phyloP scores from a whole-genome alignment of 2,797 vertebrate species.

The Chaunax sp. region DNA sequence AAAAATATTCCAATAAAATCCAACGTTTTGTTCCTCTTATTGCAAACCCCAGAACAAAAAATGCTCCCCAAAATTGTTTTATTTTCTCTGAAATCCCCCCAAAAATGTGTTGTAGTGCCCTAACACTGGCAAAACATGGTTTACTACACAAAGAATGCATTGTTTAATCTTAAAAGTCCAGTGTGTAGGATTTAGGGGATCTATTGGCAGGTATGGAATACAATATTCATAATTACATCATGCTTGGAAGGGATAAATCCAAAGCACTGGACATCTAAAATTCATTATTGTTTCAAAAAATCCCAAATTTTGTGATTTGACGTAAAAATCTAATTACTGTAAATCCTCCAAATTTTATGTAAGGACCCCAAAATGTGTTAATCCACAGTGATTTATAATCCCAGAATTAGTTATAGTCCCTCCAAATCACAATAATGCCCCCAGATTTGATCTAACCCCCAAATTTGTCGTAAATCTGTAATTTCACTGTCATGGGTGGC shows the following conservation, averaged over 20 bases:
- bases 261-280: not conserved
- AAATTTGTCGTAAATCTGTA: not conserved
- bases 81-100: not conserved
- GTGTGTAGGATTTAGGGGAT: too few species aligned
- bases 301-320: not conserved
- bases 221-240: not conserved
- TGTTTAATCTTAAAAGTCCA: not conserved
- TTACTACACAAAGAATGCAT: too few species aligned
- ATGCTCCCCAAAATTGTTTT: not conserved
- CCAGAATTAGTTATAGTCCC: not conserved
- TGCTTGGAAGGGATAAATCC: too few species aligned
- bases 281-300: not conserved
- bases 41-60: not conserved
- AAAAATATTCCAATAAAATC: not conserved
- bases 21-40: too few species aligned
- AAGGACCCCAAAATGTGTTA: too few species aligned
- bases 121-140: too few species aligned
- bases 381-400: too few species aligned
- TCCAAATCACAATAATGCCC: not conserved
- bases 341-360: not conserved
- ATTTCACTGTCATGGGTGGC: not conserved
- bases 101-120: too few species aligned
- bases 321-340: not conserved
- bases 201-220: too few species aligned
- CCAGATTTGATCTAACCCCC: too few species aligned